Percentiles rank a stretch among this genome's conserved stretches.
Conservation (phyloP, 2,113 vertebrate genomes). For the Salvelinus namaycush region DNA sequence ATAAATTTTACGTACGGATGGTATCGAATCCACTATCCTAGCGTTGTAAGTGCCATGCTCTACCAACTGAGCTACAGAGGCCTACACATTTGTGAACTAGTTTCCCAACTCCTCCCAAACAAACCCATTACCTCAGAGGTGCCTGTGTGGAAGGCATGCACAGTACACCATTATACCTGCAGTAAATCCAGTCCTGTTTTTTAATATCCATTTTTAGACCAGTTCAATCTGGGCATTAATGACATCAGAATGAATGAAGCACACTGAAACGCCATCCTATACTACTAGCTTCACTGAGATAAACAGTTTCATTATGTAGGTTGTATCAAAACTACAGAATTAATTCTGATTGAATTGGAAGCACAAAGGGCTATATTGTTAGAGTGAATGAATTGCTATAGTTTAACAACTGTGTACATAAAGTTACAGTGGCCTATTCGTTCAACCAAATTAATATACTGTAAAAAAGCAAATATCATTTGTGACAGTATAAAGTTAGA, state of each 20-base stretch:
- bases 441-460: too few species aligned
- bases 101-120: background rate
- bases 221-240: background rate
- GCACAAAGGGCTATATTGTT: slow-evolving; percentile 11
- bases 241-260: background rate
- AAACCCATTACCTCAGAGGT: background rate
- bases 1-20: too few species aligned
- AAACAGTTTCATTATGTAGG: background rate
- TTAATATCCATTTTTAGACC: background rate
- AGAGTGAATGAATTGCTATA: background rate
- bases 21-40: background rate
- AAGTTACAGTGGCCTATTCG: background rate
- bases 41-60: too few species aligned
- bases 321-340: background rate
- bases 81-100: background rate
- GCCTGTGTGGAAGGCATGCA: background rate
- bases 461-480: too few species aligned
- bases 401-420: background rate
- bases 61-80: too few species aligned
- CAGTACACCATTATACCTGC: background rate
- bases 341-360: background rate
- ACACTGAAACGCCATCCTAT: background rate
- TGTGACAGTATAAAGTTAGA: too few species aligned
- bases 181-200: background rate
- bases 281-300: background rate